Percentiles rank a stretch among this genome's conserved stretches.
Evolutionary conservation across 2,888 invertebrate species (phyloP).

Genomic region (Uropetala carovei): DNA sequence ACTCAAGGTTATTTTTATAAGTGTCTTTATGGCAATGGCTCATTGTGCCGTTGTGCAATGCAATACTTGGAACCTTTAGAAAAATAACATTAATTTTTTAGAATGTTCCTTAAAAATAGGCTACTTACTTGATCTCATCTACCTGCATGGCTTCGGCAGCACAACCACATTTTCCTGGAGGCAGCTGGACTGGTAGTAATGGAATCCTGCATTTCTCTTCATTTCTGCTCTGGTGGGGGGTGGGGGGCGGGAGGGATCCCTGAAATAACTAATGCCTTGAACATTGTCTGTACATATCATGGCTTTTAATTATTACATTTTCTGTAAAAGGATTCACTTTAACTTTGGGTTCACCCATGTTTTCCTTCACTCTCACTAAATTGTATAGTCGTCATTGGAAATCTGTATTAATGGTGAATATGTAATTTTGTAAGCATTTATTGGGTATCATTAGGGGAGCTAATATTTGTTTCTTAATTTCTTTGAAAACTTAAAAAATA

Average conservation of each 20-base stretch:
- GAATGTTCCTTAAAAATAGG: slow-evolving; percentile 63
- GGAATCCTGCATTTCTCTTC: slow-evolving; percentile 64
- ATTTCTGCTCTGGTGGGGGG: slow-evolving; percentile 64
- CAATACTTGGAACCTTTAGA: slow-evolving; percentile 41
- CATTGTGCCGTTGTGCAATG: slow-evolving; percentile 25
- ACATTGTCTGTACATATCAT: not conserved
- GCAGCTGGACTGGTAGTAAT: slow-evolving; percentile 63
- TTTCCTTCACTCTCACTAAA: slow-evolving; percentile 1
- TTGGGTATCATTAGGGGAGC: not conserved
- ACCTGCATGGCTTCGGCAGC: slow-evolving; percentile 64
- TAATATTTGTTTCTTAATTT: too few relatives aligned
- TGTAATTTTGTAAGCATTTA: not conserved
- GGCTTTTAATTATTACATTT: not conserved
- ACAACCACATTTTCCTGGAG: slow-evolving; percentile 62
- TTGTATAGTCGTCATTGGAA: slow-evolving; percentile 11
- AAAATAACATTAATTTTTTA: slow-evolving; percentile 54
- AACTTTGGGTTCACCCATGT: slow-evolving; percentile 52
- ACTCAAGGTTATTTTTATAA: not conserved
- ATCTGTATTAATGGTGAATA: not conserved
- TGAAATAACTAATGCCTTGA: not conserved
- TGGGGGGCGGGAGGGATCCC: slow-evolving; percentile 52
- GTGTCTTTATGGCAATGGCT: not conserved
- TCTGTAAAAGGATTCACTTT: not conserved
- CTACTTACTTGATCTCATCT: slow-evolving; percentile 61
- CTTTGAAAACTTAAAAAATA: too few relatives aligned